Conservation (phyloP, 2,888 invertebrate species). For the Formica aserva region DNA sequence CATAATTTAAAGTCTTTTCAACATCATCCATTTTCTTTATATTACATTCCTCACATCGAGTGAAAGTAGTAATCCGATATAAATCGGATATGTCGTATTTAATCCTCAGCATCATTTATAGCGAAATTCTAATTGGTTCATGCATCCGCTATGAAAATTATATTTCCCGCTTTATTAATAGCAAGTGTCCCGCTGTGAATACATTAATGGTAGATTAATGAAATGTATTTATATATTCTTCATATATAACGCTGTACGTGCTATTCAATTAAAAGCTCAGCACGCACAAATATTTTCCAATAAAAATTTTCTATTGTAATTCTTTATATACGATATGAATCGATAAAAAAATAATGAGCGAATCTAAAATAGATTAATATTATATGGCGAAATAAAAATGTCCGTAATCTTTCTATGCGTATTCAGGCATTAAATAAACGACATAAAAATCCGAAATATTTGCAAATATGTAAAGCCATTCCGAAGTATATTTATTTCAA, state of each 20-base stretch:
- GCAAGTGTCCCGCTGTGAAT: neutral
- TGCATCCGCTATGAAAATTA: constrained; percentile 1
- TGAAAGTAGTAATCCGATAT: neutral
- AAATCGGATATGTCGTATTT: neutral
- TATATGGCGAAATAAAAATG: neutral
- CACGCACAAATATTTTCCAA: neutral
- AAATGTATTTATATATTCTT: constrained; percentile 9
- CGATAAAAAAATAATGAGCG: neutral
- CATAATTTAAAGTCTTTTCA: neutral
- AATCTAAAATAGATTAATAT: neutral
- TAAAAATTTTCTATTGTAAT: neutral
- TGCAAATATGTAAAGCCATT: neutral
- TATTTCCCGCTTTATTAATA: constrained; percentile 26
- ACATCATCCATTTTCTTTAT: neutral
- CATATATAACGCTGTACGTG: neutral
- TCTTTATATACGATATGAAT: neutral
- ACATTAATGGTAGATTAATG: neutral
- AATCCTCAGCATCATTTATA: neutral
- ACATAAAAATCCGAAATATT: neutral
- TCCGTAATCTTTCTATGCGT: neutral
- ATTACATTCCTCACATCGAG: neutral
- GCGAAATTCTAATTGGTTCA: constrained; percentile 6
- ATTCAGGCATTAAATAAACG: neutral
- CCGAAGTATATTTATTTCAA: neutral
- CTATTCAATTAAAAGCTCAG: neutral